These are phyloP conservation scores for Tragelaphus imberbis DNA, from an alignment of 2,113 vertebrate species.

Conservation along the genomic window DNA sequence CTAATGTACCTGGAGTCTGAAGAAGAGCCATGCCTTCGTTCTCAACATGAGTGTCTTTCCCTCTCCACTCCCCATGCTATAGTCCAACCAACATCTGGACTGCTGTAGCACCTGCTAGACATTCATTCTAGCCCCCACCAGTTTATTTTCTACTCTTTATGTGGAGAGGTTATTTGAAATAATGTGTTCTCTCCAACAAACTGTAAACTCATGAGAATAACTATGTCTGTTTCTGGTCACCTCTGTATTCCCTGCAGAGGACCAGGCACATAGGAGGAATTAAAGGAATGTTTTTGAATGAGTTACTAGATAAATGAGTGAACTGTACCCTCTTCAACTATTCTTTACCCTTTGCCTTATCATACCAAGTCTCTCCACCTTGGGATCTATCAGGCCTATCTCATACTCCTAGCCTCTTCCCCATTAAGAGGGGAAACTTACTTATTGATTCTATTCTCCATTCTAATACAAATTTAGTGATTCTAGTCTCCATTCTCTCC, in stretches of 20 bases:
- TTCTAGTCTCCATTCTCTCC: neutral
- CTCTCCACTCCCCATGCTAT: neutral
- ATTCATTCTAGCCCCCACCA: neutral
- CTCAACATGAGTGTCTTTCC: neutral
- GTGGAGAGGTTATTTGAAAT: neutral
- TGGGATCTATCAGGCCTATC: neutral
- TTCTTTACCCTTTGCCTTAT: neutral
- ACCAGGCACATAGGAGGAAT: neutral
- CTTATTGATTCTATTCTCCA: neutral
- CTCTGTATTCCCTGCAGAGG: neutral
- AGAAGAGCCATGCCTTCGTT: neutral
- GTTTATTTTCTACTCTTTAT: neutral
- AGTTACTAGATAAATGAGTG: neutral
- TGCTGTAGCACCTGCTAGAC: neutral
- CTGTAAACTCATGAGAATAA: neutral
- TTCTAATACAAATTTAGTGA: neutral
- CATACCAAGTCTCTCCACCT: neutral
- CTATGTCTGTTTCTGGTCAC: neutral
- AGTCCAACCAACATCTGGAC: neutral
- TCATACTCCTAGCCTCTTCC: neutral
- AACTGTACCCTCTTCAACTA: neutral
- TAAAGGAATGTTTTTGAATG: neutral
- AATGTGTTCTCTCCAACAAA: neutral
- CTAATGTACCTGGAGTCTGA: neutral
- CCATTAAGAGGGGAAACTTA: neutral